A percentile compares a stretch with the other conserved stretches of the same genome.
These are phyloP conservation scores for Tapera naevia DNA, from an alignment of 2,797 vertebrate species.

Conservation along the genomic window DNA sequence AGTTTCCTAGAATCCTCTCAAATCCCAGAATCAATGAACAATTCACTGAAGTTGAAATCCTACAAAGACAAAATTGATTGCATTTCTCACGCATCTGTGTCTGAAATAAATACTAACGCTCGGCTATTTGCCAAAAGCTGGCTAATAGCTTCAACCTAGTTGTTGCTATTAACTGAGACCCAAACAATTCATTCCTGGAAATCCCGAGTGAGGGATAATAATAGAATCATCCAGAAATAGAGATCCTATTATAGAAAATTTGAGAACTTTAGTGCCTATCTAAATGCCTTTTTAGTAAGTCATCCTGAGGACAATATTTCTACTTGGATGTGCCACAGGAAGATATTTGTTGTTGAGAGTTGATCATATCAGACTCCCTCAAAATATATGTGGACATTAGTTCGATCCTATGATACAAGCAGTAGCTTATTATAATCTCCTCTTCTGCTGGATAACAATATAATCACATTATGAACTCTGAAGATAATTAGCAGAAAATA, in stretches of 20 bases:
- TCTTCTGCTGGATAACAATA: neutral
- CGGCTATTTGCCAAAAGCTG: constrained; percentile 28
- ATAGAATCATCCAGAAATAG: neutral
- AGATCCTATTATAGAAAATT: neutral
- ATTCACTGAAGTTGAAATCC: constrained; percentile 29
- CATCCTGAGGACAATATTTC: neutral
- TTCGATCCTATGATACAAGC: neutral
- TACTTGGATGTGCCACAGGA: neutral
- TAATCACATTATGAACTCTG: neutral
- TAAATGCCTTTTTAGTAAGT: neutral
- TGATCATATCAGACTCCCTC: neutral
- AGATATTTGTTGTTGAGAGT: neutral
- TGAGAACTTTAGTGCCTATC: neutral
- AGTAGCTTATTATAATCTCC: neutral
- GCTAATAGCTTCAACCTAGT: neutral
- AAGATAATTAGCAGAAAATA: constrained; percentile 9
- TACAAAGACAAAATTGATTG: constrained; percentile 54
- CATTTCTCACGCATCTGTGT: neutral
- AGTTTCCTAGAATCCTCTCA: constrained; percentile 48
- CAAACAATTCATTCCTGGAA: constrained; percentile 23
- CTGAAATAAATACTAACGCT: constrained; percentile 31
- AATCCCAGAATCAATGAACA: constrained; percentile 63
- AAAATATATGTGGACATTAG: neutral
- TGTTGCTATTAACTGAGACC: constrained; percentile 1
- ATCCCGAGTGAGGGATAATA: neutral